These are phyloP conservation scores for Nephotettix cincticeps DNA, from an alignment of 1,140 invertebrate species.

Conservation along the genomic window DNA sequence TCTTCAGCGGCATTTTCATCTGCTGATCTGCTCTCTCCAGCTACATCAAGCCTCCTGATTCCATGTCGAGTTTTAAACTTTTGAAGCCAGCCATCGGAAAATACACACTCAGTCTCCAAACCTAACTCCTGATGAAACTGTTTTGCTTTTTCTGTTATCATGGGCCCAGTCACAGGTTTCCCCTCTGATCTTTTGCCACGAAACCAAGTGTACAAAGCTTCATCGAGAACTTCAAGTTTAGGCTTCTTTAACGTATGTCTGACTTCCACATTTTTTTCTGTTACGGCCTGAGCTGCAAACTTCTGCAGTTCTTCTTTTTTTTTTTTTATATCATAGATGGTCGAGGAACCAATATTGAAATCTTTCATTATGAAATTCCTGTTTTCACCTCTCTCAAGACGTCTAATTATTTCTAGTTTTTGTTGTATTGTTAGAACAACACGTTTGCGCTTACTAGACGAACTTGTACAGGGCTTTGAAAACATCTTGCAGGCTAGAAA, in stretches of 20 bases:
- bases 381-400: constrained; percentile 3
- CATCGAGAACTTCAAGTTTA: constrained; percentile 24
- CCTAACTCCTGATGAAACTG: background rate
- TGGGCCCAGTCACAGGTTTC: constrained; percentile 22
- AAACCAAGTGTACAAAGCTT: constrained; percentile 26
- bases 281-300: background rate
- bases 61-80: constrained; percentile 26
- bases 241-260: constrained; percentile 26
- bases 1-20: background rate
- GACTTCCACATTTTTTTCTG: background rate
- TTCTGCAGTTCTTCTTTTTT: constrained; percentile 10
- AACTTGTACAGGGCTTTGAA: too few species aligned
- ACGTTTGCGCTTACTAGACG: constrained; percentile 14
- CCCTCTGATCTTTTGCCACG: constrained; percentile 27
- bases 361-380: constrained; percentile 17
- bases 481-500: too few species aligned
- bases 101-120: background rate
- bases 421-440: constrained; percentile 9
- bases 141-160: constrained; percentile 27
- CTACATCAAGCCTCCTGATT: constrained; percentile 9
- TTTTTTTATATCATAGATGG: constrained; percentile 16
- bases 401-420: constrained; percentile 13
- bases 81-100: constrained; percentile 16
- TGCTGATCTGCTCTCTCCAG: background rate
- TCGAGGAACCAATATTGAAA: constrained; percentile 21